Evolutionary conservation across 2,888 invertebrate genomes (phyloP).

Genomic region (Acronicta leporina): DNA sequence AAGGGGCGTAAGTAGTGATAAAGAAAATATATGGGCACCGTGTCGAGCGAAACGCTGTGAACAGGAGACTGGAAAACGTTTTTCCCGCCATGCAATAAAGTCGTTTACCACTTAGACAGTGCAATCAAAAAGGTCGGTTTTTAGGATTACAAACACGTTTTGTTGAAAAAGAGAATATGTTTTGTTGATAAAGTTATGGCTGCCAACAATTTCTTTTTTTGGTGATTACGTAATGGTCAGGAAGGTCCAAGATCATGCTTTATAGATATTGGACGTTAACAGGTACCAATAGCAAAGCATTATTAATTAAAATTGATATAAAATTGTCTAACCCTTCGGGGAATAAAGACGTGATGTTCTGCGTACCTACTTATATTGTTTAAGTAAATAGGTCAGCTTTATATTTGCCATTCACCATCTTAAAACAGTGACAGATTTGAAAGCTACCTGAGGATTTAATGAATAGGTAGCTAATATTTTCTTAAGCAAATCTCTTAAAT

Average conservation of each 20-base stretch:
- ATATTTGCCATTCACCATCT: too few species aligned
- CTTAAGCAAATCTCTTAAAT: not conserved
- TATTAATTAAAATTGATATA: too few species aligned
- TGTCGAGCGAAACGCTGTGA: constrained; percentile 59
- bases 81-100: constrained; percentile 63
- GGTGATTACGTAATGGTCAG: too few species aligned
- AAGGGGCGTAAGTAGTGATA: constrained; percentile 66
- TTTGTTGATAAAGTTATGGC: constrained; percentile 34
- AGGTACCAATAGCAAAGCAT: too few species aligned
- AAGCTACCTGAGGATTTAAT: too few species aligned
- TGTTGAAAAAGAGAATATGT: constrained; percentile 30
- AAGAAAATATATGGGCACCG: constrained; percentile 68
- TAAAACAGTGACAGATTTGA: too few species aligned
- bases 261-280: too few species aligned
- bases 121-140: constrained; percentile 58
- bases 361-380: too few species aligned
- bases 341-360: too few species aligned
- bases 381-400: too few species aligned
- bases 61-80: constrained; percentile 60
- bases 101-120: constrained; percentile 64
- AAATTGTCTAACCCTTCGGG: too few species aligned
- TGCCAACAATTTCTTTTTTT: constrained; percentile 23
- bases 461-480: not conserved
- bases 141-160: constrained; percentile 45
- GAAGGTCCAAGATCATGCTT: too few species aligned